Percentiles rank a stretch among this genome's conserved stretches.
phyloP scores from a whole-genome alignment of 2,113 vertebrate genomes.

The Phodopus roborovskii region DNA sequence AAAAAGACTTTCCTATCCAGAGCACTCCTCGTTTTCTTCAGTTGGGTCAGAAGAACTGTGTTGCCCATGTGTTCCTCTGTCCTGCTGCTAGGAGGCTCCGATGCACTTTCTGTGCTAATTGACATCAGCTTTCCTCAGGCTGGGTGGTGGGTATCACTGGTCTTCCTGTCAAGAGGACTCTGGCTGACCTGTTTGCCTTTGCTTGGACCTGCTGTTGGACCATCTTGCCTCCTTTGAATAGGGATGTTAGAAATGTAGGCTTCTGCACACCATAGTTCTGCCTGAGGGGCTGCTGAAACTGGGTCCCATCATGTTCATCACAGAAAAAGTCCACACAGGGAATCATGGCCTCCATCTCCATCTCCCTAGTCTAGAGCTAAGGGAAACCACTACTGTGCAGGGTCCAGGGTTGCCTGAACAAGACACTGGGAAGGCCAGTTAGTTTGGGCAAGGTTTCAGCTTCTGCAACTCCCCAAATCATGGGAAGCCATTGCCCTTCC shows the following conservation, averaged over 20 bases:
- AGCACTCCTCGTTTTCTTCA: background rate
- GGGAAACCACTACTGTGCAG: background rate
- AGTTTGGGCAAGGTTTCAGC: background rate
- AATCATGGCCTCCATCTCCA: rapidly evolving
- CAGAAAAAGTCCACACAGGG: background rate
- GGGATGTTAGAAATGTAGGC: background rate
- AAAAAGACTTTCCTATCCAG: background rate
- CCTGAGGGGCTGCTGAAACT: background rate
- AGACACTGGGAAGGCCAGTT: background rate
- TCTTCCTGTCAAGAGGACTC: background rate
- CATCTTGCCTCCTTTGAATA: background rate
- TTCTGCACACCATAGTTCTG: background rate
- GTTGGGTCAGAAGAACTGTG: background rate
- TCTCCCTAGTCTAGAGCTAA: background rate
- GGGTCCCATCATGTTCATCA: background rate
- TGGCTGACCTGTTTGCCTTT: background rate
- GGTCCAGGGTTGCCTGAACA: background rate
- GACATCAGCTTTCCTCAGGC: background rate
- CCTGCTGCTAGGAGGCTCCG: background rate
- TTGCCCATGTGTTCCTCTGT: background rate
- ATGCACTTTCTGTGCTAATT: background rate
- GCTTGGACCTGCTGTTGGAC: background rate
- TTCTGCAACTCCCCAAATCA: background rate
- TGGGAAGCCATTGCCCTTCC: background rate
- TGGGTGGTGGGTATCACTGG: background rate